Percentiles rank a stretch among this genome's conserved stretches.
phyloP scores from a whole-genome alignment of 1,140 invertebrate species.

The Aphidius gifuensis region DNA sequence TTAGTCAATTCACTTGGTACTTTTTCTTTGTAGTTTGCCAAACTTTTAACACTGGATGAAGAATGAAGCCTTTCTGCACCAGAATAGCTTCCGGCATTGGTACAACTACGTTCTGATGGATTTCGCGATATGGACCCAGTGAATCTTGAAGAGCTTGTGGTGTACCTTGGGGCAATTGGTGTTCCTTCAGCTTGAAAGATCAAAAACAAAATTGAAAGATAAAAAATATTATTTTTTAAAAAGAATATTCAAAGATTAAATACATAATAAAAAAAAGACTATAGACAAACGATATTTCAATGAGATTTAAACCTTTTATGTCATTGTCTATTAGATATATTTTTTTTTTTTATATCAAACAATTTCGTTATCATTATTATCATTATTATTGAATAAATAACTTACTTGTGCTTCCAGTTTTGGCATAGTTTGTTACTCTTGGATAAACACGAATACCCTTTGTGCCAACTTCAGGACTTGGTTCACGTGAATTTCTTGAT shows the following conservation, averaged over 20 bases:
- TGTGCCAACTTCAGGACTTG: constrained; percentile 43
- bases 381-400: constrained; percentile 8
- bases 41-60: constrained; percentile 9
- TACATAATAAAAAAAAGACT: too few species aligned
- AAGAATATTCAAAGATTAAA: too few species aligned
- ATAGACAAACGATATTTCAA: too few species aligned
- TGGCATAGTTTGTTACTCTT: constrained; percentile 38
- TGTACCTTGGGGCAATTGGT: constrained; percentile 7
- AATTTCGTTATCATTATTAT: not conserved
- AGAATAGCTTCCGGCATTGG: constrained; percentile 5
- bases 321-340: too few species aligned
- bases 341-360: not conserved
- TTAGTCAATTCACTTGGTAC: not conserved
- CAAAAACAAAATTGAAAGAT: not conserved
- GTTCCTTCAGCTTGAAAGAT: constrained; percentile 7
- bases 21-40: constrained; percentile 8
- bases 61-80: constrained; percentile 9
- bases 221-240: too few species aligned
- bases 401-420: constrained; percentile 37
- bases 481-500: constrained; percentile 41
- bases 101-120: not conserved
- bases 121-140: constrained; percentile 6
- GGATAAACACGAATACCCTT: constrained; percentile 43
- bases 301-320: too few species aligned
- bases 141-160: constrained; percentile 7